Conservation (phyloP, 2,113 vertebrate species). For the Zootoca vivipara region DNA sequence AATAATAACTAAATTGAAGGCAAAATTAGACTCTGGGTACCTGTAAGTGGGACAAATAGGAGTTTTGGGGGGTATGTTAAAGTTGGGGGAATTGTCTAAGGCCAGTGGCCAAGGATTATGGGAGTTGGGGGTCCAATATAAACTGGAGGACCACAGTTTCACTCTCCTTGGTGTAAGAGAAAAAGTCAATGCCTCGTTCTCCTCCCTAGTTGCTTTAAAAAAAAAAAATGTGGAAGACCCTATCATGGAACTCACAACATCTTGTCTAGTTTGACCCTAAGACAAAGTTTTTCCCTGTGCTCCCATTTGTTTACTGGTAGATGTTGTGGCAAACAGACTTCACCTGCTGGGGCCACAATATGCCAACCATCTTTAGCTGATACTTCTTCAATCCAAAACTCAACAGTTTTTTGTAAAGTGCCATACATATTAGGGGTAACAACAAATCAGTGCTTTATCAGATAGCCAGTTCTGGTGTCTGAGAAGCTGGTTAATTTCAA, state of each 20-base stretch:
- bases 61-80: not conserved
- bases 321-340: not conserved
- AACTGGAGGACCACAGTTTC: too few species aligned
- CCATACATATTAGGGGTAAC: not conserved
- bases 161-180: too few species aligned
- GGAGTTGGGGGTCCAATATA: too few species aligned
- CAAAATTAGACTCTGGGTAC: not conserved
- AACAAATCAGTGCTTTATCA: not conserved
- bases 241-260: not conserved
- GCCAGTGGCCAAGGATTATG: too few species aligned
- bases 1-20: not conserved
- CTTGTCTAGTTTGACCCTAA: not conserved
- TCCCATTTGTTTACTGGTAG: not conserved
- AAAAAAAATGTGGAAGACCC: not conserved
- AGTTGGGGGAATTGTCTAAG: not conserved
- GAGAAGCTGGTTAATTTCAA: not conserved
- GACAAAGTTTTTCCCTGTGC: not conserved
- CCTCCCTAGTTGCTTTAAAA: too few species aligned
- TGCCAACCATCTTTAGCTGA: not conserved
- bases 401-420: not conserved
- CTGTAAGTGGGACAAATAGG: too few species aligned
- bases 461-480: not conserved
- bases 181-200: not conserved
- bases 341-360: not conserved
- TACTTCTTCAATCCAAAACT: not conserved